phyloP scores from a whole-genome alignment of 2,888 invertebrate species.

The Cenopis cana region DNA sequence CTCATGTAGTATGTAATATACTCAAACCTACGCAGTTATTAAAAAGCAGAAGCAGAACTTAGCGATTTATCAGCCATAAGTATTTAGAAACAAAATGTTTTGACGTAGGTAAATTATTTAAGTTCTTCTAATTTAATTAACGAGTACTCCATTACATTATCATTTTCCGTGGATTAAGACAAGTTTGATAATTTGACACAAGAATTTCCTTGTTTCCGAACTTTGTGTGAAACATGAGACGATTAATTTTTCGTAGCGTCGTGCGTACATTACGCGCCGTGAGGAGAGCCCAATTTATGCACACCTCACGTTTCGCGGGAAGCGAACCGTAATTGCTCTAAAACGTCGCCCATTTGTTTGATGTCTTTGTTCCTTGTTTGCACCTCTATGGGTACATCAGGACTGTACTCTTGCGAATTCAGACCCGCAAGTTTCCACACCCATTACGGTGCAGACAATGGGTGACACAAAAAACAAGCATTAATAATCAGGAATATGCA shows the following conservation, averaged over 20 bases:
- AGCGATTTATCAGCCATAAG: neutral
- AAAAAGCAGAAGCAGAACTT: neutral
- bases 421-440: slow-evolving; percentile 74
- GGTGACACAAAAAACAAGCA: slow-evolving; percentile 80
- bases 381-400: slow-evolving; percentile 75
- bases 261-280: slow-evolving; percentile 62
- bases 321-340: slow-evolving; percentile 84
- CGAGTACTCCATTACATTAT: too few relatives aligned
- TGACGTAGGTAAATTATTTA: too few relatives aligned
- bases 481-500: slow-evolving; percentile 84
- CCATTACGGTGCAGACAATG: slow-evolving; percentile 79
- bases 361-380: slow-evolving; percentile 85
- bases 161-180: too few relatives aligned
- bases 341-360: slow-evolving; percentile 85
- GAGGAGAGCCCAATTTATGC: slow-evolving; percentile 64
- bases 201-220: neutral
- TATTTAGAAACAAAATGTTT: neutral
- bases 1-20: too few relatives aligned
- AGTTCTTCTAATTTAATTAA: too few relatives aligned
- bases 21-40: neutral
- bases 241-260: slow-evolving; percentile 63
- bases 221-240: slow-evolving; percentile 68
- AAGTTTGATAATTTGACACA: too few relatives aligned
- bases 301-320: slow-evolving; percentile 82
- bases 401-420: slow-evolving; percentile 79